phyloP scores from a whole-genome alignment of 2,113 vertebrate species.

The Dromas ardeola region DNA sequence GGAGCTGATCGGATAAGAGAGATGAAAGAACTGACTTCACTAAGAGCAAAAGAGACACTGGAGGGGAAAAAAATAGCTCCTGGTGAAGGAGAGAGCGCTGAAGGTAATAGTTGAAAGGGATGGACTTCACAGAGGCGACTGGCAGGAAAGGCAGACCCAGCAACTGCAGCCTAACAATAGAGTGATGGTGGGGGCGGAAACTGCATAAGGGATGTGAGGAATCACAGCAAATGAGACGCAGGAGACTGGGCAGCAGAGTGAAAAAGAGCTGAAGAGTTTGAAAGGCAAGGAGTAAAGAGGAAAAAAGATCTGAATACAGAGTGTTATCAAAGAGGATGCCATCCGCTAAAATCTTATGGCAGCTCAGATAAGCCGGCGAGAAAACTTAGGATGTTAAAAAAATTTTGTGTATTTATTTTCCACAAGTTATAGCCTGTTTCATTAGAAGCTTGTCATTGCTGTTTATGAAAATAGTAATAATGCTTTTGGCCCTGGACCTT shows the following conservation, averaged over 20 bases:
- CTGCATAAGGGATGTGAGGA: background rate
- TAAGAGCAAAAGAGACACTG: background rate
- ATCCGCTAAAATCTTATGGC: background rate
- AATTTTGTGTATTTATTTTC: background rate
- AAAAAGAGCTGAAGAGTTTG: background rate
- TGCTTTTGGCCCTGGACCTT: background rate
- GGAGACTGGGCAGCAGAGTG: background rate
- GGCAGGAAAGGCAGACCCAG: background rate
- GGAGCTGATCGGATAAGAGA: background rate
- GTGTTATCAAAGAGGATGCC: background rate
- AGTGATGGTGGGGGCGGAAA: background rate
- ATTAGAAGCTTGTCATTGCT: background rate
- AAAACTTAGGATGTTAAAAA: background rate
- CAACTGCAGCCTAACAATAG: background rate
- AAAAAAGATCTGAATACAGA: background rate
- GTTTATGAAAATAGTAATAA: background rate
- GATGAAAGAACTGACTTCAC: background rate
- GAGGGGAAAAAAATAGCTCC: background rate
- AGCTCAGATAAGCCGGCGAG: background rate
- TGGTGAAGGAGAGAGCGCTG: background rate
- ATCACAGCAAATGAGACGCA: background rate
- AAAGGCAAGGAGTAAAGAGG: background rate
- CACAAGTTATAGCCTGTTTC: background rate
- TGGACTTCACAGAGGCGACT: background rate
- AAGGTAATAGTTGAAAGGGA: slow-evolving; percentile 21